Conservation (phyloP, 2,113 vertebrate species). For the Protomyctophum bolini region DNA sequence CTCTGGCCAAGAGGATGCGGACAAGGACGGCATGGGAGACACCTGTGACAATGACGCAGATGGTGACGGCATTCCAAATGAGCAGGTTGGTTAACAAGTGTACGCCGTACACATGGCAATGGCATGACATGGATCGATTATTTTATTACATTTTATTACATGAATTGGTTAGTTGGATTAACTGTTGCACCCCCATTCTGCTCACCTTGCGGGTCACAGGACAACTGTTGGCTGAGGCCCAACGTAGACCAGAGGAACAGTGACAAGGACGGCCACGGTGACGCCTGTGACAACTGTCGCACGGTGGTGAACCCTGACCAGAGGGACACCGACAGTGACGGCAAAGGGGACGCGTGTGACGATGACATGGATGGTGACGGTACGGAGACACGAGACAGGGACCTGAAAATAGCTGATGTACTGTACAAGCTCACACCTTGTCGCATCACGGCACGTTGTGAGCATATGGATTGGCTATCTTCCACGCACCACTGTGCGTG, state of each 20-base stretch:
- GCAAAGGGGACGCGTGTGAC: slow-evolving; percentile 94
- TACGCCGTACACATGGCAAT: background rate
- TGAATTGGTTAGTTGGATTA: too few species aligned
- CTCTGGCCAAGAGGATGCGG: slow-evolving; percentile 96
- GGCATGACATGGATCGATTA: too few species aligned
- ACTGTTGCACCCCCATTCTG: background rate
- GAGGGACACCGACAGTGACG: slow-evolving; percentile 92
- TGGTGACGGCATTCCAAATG: slow-evolving; percentile 92
- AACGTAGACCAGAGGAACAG: slow-evolving; percentile 93
- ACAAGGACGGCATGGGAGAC: slow-evolving; percentile 88
- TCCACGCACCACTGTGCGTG: too few species aligned
- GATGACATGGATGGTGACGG: slow-evolving; percentile 98
- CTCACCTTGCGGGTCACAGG: slow-evolving; percentile 72
- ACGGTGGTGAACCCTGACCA: slow-evolving; percentile 91
- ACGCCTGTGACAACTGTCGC: slow-evolving; percentile 95
- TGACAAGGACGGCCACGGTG: slow-evolving; percentile 93
- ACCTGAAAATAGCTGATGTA: background rate
- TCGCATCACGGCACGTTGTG: too few species aligned
- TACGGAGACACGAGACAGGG: slow-evolving; percentile 63
- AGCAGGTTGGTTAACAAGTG: slow-evolving; percentile 81
- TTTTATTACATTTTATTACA: too few species aligned
- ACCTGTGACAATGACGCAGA: slow-evolving; percentile 94
- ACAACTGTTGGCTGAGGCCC: slow-evolving; percentile 91
- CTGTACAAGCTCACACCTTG: background rate
- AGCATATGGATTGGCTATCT: too few species aligned